A percentile compares a stretch with the other conserved stretches of the same genome.
phyloP scores from a whole-genome alignment of 2,113 vertebrate genomes.

The Macaca nemestrina region DNA sequence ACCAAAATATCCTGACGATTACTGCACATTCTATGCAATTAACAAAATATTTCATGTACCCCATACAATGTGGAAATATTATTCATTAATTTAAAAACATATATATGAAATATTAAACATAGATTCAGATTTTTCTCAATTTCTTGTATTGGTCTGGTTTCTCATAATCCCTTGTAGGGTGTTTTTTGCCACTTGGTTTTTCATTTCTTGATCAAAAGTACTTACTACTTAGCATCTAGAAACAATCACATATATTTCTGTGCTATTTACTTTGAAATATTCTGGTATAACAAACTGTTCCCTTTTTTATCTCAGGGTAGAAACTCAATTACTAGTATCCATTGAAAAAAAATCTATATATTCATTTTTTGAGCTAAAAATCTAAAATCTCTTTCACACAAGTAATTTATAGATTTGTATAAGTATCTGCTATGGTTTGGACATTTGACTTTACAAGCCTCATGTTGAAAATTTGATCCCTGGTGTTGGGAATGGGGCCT shows the following conservation, averaged over 20 bases:
- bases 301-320: not conserved
- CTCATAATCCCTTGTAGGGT: not conserved
- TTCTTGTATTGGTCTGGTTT: not conserved
- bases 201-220: not conserved
- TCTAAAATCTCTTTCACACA: not conserved
- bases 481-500: not conserved
- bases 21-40: not conserved
- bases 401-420: not conserved
- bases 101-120: not conserved
- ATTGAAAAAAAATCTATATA: not conserved
- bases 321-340: not conserved
- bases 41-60: no score
- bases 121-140: not conserved
- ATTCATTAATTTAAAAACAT: not conserved
- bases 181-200: not conserved
- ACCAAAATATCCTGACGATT: not conserved
- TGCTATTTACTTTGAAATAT: not conserved
- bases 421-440: not conserved
- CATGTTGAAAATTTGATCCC: not conserved
- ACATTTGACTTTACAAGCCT: no score
- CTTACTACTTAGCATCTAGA: not conserved
- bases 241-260: not conserved
- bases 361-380: not conserved
- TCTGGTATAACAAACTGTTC: not conserved
- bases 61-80: no score